Base-by-base conservation (phyloP, 92 coral and sea anemone species). In the Micromussa lordhowensis region DNA sequence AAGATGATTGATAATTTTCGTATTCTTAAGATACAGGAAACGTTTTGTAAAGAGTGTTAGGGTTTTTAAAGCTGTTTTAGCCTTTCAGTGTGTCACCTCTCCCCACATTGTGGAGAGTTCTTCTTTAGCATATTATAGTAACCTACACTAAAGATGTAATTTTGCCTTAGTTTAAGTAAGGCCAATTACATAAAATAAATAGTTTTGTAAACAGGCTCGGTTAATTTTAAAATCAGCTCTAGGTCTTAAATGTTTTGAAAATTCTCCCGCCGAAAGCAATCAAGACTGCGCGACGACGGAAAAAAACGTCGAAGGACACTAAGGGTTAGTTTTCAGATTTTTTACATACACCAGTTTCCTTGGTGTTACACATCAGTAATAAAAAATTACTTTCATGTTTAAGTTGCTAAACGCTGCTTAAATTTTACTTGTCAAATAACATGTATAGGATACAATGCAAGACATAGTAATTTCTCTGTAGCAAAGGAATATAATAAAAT, bases 401-500 rank as follows among this genome's bases (percentile, higher is more conserved):
- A 61, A 22, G 68, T 22, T 5, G 68, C 68, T 61, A 14, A 32
- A 72, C 51, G 44, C 44, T 31, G 48, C 76, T 31, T 71, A 30
- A 71, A 14, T 31, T 71, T 70, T 70, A 63, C 28, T 70, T 71
- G 16, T 30, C 49, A 32, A 72, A 72, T 72, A 15, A n/a, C 30
- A n/a, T 72, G 77, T 72, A 72, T 72, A 72, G 10, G 32, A 34
- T 72, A 35, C 22, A 72, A 72, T 72, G 51, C 77, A 35, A 38
- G 24, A 31, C 77, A 36, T 71, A 4, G 48, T 40, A 72, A 72
- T 72, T 34, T 38, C 77, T 18, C 22, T 35, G 48, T 72, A 32
- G 77, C 24, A 16, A 38, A 72, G 48, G 48, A 72, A 72, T 72
- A 72, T 32, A 72, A 35, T 72, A 72, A 72, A 72, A 72, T 72